Base-by-base conservation (phyloP, 2,797 vertebrate genomes). In the Microctenopoma lineatum region DNA sequence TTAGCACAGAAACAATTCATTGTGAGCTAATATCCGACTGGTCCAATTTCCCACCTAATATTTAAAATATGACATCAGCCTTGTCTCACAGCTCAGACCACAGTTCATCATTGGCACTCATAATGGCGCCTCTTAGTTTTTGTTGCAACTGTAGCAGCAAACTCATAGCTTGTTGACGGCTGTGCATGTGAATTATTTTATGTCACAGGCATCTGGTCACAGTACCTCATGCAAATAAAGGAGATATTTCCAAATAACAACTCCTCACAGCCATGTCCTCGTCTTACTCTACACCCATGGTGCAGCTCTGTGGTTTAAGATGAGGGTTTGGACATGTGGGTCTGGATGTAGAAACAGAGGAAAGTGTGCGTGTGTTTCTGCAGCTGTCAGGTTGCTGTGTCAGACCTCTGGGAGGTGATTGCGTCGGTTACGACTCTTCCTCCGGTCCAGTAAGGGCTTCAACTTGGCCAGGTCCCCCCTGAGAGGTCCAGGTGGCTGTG, bases 351-450 rank as follows among this genome's bases (percentile, higher is more conserved):
- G 60, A 44, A 64, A 50, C 18, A 67, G 14, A 69, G 46, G 47
- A 72, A 48, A 59, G 59, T 10, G 60, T 68, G 50, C 5, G 15
- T 50, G 52, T 80, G 44, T 82, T 27, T 66, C 44, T 63, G 42
- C 42, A 53, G 70, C 55, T 13, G 45, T 62, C 25, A 15, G 25
- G 36, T 4, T 10, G 25, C 47, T 1, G 73, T 21, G 55, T 91
- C 94, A 98, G 94, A 74, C 95, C 90, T 92, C 93, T 1, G 94
- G 94, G 72, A 95, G 85, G 75, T 97, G 96, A 75, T 97, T 96
- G 52, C 98, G 95, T 70, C 97, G 94, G 79, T 97, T 98, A 71
- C 97, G 95, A 89, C 96, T 97, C 95, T 97, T 99, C 66, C 95
- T 94, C 68, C 94, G 95, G 67, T 96, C 97, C 84, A 98, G 93